Evolutionary conservation across 2,888 invertebrate species (phyloP).

Genomic region (Acanthococcus lagerstroemiae): DNA sequence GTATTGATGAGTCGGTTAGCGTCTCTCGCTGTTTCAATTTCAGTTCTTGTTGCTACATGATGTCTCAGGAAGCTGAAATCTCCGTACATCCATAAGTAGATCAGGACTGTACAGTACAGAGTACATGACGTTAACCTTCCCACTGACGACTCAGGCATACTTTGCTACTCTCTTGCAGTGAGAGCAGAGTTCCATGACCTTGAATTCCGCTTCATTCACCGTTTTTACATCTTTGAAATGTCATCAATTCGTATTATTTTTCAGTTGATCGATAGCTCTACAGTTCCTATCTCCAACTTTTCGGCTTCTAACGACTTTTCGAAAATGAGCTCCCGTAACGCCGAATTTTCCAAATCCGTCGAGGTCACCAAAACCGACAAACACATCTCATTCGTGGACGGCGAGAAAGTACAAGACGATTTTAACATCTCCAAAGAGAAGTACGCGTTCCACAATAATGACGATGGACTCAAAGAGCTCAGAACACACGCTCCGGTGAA

Average conservation of each 20-base stretch:
- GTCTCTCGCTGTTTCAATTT: no score
- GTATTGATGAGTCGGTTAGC: no score
- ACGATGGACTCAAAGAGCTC: not conserved
- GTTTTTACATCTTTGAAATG: no score
- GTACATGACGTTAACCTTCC: no score
- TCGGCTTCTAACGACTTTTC: not conserved
- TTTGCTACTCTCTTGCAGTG: no score
- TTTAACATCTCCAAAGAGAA: constrained; percentile 11
- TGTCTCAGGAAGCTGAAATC: no score
- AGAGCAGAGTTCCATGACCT: no score
- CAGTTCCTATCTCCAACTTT: not conserved
- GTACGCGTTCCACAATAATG: not conserved
- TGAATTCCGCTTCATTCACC: no score
- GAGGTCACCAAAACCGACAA: constrained; percentile 17
- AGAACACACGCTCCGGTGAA: not conserved
- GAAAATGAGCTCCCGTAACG: constrained; percentile 6
- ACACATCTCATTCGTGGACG: constrained; percentile 17
- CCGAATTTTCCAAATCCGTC: constrained; percentile 12
- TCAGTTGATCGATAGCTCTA: constrained; percentile 16
- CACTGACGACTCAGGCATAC: no score
- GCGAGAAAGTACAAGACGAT: constrained; percentile 16
- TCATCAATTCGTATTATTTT: not conserved
- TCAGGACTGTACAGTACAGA: no score
- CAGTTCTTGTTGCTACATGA: no score
- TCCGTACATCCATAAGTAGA: no score